These are phyloP conservation scores for Ophion costatus DNA, from an alignment of 2,888 invertebrate genomes.

Conservation along the genomic window DNA sequence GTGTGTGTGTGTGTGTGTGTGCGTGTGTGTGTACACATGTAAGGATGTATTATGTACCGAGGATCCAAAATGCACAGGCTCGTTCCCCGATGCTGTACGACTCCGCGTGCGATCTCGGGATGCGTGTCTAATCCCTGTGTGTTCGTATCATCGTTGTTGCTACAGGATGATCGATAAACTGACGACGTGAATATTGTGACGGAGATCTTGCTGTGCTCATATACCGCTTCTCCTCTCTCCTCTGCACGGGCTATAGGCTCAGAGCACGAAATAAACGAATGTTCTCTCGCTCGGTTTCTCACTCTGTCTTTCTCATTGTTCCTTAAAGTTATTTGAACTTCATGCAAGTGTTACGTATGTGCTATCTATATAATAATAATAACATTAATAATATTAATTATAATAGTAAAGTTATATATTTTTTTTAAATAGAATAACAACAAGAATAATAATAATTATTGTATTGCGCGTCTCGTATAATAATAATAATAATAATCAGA, in stretches of 20 bases:
- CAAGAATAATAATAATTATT: not conserved
- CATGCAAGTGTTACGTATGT: slow-evolving; percentile 52
- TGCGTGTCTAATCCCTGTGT: slow-evolving; percentile 61
- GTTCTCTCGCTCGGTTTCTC: not conserved
- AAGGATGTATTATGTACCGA: slow-evolving; percentile 1
- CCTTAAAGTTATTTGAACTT: slow-evolving; percentile 56
- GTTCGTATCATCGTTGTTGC: slow-evolving; percentile 62
- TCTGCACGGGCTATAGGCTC: no score
- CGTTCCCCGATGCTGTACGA: slow-evolving; percentile 16
- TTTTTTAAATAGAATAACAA: not conserved
- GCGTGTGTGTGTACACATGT: slow-evolving; percentile 6
- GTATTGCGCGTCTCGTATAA: not conserved
- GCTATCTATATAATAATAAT: slow-evolving; percentile 8
- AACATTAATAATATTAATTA: not conserved
- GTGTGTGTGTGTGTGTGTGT: not conserved
- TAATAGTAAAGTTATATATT: not conserved
- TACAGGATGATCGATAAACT: slow-evolving; percentile 65
- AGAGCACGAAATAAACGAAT: not conserved
- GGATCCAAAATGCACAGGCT: slow-evolving; percentile 33
- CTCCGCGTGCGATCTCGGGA: slow-evolving; percentile 44
- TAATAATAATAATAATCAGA: no score
- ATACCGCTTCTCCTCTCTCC: not conserved
- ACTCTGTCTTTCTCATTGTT: slow-evolving; percentile 3
- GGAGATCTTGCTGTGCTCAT: slow-evolving; percentile 31
- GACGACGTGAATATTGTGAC: slow-evolving; percentile 68